phyloP scores from a whole-genome alignment of 2,888 invertebrate species.

The Apocheima hispidaria region DNA sequence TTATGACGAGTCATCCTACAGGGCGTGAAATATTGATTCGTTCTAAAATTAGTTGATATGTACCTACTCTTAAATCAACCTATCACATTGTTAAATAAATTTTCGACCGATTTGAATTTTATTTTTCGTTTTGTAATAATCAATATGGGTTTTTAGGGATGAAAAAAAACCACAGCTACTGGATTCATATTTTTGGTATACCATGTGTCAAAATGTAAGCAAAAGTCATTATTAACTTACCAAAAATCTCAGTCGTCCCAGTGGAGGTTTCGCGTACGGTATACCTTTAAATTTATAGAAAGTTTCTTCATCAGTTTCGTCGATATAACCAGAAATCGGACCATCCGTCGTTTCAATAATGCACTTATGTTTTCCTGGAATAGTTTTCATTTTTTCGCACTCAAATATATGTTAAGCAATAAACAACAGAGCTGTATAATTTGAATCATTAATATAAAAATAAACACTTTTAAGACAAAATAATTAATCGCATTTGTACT shows the following conservation, averaged over 20 bases:
- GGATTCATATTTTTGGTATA: too few relatives aligned
- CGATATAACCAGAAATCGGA: slow-evolving; percentile 65
- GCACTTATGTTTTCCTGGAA: slow-evolving; percentile 48
- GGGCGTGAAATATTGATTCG: too few relatives aligned
- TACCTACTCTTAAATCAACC: too few relatives aligned
- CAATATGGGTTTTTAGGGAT: too few relatives aligned
- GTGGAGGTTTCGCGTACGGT: slow-evolving; percentile 77
- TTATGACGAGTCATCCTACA: too few relatives aligned
- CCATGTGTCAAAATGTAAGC: too few relatives aligned
- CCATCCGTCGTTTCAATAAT: slow-evolving; percentile 56
- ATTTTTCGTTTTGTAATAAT: too few relatives aligned
- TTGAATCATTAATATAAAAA: background rate
- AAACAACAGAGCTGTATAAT: background rate
- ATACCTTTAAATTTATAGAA: slow-evolving; percentile 72
- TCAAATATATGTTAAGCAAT: background rate
- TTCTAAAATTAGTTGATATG: too few relatives aligned
- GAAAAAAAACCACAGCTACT: too few relatives aligned
- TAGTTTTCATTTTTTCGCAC: slow-evolving; percentile 42
- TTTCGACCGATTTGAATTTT: too few relatives aligned
- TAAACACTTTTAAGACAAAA: background rate
- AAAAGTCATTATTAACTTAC: slow-evolving; percentile 44
- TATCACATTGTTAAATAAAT: too few relatives aligned
- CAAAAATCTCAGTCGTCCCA: slow-evolving; percentile 70
- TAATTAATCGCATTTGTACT: background rate
- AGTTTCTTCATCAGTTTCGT: slow-evolving; percentile 55